Base-by-base conservation (phyloP, 1,140 invertebrate genomes). In the Macrostomum lignano region DNA sequence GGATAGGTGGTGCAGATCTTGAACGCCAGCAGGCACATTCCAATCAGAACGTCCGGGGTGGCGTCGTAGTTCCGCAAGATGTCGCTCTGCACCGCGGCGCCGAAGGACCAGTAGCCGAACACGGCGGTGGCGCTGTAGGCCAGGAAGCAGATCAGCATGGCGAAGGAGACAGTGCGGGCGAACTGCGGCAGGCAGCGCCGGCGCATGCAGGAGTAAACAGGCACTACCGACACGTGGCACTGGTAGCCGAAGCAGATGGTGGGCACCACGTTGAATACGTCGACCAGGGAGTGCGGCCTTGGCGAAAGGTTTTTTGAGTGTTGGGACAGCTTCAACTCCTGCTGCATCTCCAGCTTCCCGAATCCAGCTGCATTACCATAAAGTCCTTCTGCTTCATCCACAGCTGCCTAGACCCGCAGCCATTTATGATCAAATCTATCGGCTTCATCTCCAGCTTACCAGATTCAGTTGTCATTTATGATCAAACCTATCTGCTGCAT, bases 1-100 rank as follows among this genome's bases (percentile, higher is more conserved):
- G 70, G 70, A 51, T 72, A 73, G 0, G 70, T 71, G 0, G 67
- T 69, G 45, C 67, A 66, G 34, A 68, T 71, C 49, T 72, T 72
- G 0, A 71, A 37, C 2, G 67, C 65, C 21, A 72, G 56, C 2
- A 68, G 58, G 17, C 68, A 44, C 25, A 71, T 65, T 4, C 66
- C 69, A 5, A 66, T 39, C 0, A 68, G 49, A 2, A 72, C 59
- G 20, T 44, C 54, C 7, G 62, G 58, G 35, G 48, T 47, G 6
- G 51, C 49, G 11, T 51, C 40, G 40, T 71, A 72, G 3, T 64
- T 65, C 34, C 58, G 36, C 22, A 72, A 55, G 33, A 73, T 68
- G 44, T 72, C 70, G 32, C 60, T 63, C 2, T 63, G 58, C 11
- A 73, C 65, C 15, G 56, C 49, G 10, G 61, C 49, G 3, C 70